Percentiles rank a stretch among this genome's conserved stretches.
phyloP scores from a whole-genome alignment of 1,140 invertebrate genomes.

The Steinernema khuongi region DNA sequence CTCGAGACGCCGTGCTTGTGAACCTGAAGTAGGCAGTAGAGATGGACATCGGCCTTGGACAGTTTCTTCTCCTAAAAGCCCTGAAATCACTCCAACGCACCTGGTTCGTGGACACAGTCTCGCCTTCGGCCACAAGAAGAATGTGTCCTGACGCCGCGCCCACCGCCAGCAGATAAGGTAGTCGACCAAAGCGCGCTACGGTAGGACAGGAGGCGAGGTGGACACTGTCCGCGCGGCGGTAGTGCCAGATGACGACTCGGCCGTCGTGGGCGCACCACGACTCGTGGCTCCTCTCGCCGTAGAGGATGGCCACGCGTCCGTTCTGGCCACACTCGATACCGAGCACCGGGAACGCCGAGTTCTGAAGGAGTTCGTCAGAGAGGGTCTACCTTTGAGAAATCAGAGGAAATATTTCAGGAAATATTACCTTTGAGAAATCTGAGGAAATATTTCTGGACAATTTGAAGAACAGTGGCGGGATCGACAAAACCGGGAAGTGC shows the following conservation, averaged over 20 bases:
- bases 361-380: not conserved
- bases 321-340: not conserved
- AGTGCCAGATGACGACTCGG: not conserved
- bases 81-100: too few relatives aligned
- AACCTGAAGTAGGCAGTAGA: too few relatives aligned
- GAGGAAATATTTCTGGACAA: too few relatives aligned
- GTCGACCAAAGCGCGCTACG: not conserved
- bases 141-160: not conserved
- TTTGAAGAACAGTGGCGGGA: too few relatives aligned
- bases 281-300: not conserved
- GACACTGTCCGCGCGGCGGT: not conserved
- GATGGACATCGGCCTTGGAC: too few relatives aligned
- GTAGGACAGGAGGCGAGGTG: constrained; percentile 7
- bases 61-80: too few relatives aligned
- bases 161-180: not conserved
- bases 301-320: not conserved
- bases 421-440: too few relatives aligned
- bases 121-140: not conserved
- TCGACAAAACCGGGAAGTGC: too few relatives aligned
- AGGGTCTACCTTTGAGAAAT: too few relatives aligned
- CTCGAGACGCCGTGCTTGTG: not conserved
- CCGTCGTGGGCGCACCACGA: constrained; percentile 7
- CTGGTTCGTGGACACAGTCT: not conserved
- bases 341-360: not conserved
- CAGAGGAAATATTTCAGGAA: too few relatives aligned